Evolutionary conservation across 2,888 invertebrate species (phyloP), one percentile per base, ranked within the genome.

Genomic region (Timema cristinae): DNA sequence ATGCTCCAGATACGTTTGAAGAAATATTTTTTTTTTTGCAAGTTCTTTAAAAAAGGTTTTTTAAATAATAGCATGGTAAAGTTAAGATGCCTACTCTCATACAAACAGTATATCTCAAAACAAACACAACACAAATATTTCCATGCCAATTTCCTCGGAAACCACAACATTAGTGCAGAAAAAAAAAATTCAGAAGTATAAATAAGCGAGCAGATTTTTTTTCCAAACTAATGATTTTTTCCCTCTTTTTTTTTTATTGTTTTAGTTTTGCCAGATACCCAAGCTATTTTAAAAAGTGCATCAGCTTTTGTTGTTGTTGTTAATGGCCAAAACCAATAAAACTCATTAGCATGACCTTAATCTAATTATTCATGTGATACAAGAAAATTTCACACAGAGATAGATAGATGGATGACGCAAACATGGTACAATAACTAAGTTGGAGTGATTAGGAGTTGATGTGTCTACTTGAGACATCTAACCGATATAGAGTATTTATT

Each of bases 101-200:
- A 47, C 63, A 63, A 63, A 63, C 63, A 63, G 7, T 63, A 47
- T 63, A 32, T 48, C 63, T 63, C 47, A 32, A 63, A 63, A 63
- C 63, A 63, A 63, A 63, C 63, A 63, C 63, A 63, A 48, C 63
- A 63, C 63, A 63, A 63, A 63, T 63, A 63, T 63, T 32, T 63
- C 48, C 63, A 63, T 63, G 63, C 63, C 48, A 47, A 63, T 63
- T 47, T 63, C 63, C 63, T 63, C 48, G 63, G 63, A 63, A 32
- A 63, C 63, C 63, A 63, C 48, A 63, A 48, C 63, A 63, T 63
- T 63, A 63, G 63, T 63, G 63, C 63, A 63, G 63, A 48, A 63
- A 48, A 63, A 32, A 32, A 32, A 32, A 32, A 13, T 63, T 63
- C 63, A 63, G 63, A 63, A 63, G 63, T 63, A 63, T 63, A 63